Conservation (phyloP, 2,113 vertebrate genomes). For the Balaenoptera acutorostrata region DNA sequence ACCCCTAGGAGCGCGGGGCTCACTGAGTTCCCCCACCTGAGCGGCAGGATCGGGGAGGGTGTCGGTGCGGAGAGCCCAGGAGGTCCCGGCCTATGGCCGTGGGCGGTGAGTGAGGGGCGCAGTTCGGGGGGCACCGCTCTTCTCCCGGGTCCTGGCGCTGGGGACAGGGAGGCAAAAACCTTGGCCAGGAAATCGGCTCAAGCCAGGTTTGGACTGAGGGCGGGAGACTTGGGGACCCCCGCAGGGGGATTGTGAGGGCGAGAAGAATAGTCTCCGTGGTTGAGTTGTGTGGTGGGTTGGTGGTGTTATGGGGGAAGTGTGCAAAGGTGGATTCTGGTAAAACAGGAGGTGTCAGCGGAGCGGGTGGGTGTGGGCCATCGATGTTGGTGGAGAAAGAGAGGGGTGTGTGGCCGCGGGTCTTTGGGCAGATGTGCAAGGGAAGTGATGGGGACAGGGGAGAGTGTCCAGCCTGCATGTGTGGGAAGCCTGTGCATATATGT, state of each 20-base stretch:
- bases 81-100: background rate
- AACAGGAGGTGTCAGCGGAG: background rate
- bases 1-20: background rate
- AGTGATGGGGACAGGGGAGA: background rate
- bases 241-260: background rate
- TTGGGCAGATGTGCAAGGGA: background rate
- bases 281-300: background rate
- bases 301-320: background rate
- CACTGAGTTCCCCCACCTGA: background rate
- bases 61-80: background rate
- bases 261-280: background rate
- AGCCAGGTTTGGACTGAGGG: background rate
- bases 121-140: background rate
- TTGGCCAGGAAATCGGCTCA: background rate
- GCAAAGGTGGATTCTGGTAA: background rate
- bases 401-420: background rate
- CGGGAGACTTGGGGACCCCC: background rate
- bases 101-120: background rate
- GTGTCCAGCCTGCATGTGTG: background rate
- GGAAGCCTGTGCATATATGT: background rate
- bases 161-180: background rate
- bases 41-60: background rate
- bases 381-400: background rate
- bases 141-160: background rate
- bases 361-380: background rate